Evolutionary conservation across 2,797 vertebrate species (phyloP).

Genomic region (Menidia menidia): DNA sequence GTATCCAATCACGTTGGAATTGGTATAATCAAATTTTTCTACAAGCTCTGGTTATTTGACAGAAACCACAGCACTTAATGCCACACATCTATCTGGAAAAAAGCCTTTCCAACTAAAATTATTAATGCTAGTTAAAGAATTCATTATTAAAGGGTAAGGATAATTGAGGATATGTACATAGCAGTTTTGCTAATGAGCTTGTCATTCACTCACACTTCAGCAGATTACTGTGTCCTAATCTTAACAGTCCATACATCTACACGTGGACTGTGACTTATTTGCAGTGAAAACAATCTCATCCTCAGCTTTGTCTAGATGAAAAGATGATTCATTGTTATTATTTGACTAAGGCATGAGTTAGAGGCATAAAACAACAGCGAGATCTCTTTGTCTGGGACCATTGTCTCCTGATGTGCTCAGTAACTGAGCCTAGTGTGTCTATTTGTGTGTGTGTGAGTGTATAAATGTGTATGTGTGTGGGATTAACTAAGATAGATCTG

Average conservation of each 20-base stretch:
- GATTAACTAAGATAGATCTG: conserved; percentile 70
- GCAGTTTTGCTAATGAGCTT: conserved; percentile 16
- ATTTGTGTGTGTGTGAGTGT: conserved; percentile 46
- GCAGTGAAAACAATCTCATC: conserved; percentile 36
- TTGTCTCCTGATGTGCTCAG: conserved; percentile 61
- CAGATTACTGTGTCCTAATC: conserved; percentile 22
- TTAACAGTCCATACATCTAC: conserved; percentile 23
- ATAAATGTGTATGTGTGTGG: conserved; percentile 63
- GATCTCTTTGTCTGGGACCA: conserved; percentile 48
- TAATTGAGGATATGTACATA: conserved; percentile 25
- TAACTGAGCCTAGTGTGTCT: conserved; percentile 67
- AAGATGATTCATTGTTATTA: conserved; percentile 58
- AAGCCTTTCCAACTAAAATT: conserved; percentile 41
- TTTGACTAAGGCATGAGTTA: conserved; percentile 53
- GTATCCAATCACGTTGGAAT: conserved; percentile 58
- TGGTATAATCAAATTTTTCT: conserved; percentile 64
- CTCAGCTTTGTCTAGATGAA: conserved; percentile 56
- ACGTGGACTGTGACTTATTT: conserved; percentile 48
- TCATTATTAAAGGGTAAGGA: conserved; percentile 41
- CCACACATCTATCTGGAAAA: conserved; percentile 62
- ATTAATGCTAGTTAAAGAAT: conserved; percentile 35
- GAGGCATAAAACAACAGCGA: conserved; percentile 39
- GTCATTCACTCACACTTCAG: conserved; percentile 24
- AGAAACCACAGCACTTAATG: conserved; percentile 63
- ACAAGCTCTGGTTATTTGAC: conserved; percentile 65